Evolutionary conservation across 2,888 invertebrate genomes (phyloP).

Genomic region (Uropetala carovei): DNA sequence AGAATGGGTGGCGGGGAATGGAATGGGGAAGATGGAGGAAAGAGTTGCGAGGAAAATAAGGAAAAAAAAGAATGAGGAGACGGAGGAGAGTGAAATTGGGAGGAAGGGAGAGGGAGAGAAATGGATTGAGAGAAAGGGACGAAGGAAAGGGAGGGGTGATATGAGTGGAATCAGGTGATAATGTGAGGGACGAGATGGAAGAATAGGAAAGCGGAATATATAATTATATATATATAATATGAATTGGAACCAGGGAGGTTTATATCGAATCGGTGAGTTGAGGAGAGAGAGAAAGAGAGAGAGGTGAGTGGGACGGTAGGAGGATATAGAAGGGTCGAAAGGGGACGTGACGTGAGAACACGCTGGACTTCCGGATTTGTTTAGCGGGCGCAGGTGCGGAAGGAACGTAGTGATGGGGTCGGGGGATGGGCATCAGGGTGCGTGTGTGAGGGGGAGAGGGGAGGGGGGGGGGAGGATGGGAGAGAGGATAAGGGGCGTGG

Average conservation of each 20-base stretch:
- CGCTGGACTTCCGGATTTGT: slow-evolving; percentile 32
- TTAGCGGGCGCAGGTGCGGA: slow-evolving; percentile 25
- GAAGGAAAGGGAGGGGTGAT: too few relatives aligned
- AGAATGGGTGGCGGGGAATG: background rate
- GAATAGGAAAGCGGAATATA: too few relatives aligned
- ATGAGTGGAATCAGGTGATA: too few relatives aligned
- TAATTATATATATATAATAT: too few relatives aligned
- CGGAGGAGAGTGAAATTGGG: background rate
- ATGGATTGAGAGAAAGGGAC: too few relatives aligned
- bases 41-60: background rate
- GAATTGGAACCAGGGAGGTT: too few relatives aligned
- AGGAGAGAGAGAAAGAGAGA: background rate
- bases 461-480: background rate
- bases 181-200: too few relatives aligned
- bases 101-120: background rate
- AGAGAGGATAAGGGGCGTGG: background rate
- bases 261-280: too few relatives aligned
- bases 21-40: background rate
- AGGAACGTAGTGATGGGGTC: background rate
- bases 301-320: background rate
- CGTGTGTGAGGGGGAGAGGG: background rate
- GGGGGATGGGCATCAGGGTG: background rate
- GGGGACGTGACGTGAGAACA: background rate
- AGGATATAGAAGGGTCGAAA: background rate
- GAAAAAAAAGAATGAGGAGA: background rate